Percentiles rank a stretch among this genome's conserved stretches.
Evolutionary conservation across 2,888 invertebrate genomes (phyloP).

Genomic region (Melanchra persicariae): DNA sequence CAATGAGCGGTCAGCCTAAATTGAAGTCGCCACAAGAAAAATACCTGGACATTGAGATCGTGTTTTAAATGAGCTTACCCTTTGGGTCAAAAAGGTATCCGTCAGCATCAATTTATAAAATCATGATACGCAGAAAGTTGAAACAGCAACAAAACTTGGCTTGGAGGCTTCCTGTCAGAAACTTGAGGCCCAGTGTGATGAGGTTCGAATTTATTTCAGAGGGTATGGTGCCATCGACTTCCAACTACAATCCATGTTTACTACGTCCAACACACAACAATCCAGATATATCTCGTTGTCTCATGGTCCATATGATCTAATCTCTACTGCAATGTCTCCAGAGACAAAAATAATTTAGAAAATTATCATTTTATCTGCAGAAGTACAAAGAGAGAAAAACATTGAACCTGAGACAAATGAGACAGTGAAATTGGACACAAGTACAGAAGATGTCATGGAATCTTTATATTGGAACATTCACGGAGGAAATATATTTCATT

Average conservation of each 20-base stretch:
- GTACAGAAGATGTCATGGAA: constrained; percentile 88
- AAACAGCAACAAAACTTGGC: constrained; percentile 85
- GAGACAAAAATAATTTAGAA: constrained; percentile 80
- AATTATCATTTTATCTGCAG: constrained; percentile 90
- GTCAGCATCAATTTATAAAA: constrained; percentile 11
- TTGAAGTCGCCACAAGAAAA: neutral
- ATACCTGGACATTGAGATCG: neutral
- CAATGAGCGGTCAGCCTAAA: constrained; percentile 46
- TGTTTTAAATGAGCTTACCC: constrained; percentile 41
- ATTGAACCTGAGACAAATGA: constrained; percentile 88
- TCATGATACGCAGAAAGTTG: constrained; percentile 50
- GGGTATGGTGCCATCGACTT: constrained; percentile 87
- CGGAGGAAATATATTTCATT: constrained; percentile 92
- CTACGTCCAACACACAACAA: constrained; percentile 90
- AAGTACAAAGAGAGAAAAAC: constrained; percentile 88
- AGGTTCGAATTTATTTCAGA: constrained; percentile 90
- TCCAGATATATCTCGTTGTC: constrained; percentile 92
- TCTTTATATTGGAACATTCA: constrained; percentile 92
- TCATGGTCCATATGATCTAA: constrained; percentile 92
- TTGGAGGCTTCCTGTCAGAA: constrained; percentile 81
- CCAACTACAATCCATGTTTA: constrained; percentile 88
- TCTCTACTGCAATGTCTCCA: constrained; percentile 72
- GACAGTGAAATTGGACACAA: constrained; percentile 86
- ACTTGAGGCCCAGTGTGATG: constrained; percentile 84
- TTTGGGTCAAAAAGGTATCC: constrained; percentile 14